Evolutionary conservation across 2,113 vertebrate genomes (phyloP).

Genomic region (Marmota flaviventris): DNA sequence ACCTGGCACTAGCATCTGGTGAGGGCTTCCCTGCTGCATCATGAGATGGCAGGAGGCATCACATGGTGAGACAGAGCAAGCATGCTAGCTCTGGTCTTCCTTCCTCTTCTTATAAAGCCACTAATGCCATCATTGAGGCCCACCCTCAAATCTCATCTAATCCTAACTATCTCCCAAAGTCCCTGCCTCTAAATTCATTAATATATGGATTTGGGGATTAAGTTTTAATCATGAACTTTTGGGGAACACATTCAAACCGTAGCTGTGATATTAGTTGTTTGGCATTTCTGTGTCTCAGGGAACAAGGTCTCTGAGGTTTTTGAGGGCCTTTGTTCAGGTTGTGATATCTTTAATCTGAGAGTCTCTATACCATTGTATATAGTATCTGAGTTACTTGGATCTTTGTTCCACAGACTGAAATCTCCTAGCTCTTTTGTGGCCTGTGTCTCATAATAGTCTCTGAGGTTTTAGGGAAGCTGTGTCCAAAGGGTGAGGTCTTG

Average conservation of each 20-base stretch:
- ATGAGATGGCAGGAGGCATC: neutral
- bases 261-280: neutral
- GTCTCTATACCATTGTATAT: neutral
- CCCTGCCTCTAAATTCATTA: too few species aligned
- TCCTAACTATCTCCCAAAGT: too few species aligned
- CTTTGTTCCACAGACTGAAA: constrained; percentile 19
- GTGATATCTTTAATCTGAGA: neutral
- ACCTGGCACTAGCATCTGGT: too few species aligned
- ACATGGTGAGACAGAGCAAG: neutral
- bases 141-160: too few species aligned
- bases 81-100: too few species aligned
- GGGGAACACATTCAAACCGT: neutral
- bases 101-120: too few species aligned
- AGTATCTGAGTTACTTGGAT: constrained; percentile 30
- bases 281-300: neutral
- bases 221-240: neutral
- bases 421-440: neutral
- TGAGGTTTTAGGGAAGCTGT: neutral
- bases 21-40: too few species aligned
- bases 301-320: neutral
- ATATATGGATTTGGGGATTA: neutral
- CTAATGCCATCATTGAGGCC: too few species aligned
- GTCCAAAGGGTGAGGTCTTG: neutral
- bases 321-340: neutral
- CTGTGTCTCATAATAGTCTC: neutral